phyloP scores from a whole-genome alignment of 2,888 invertebrate species.

The Ophion costatus region DNA sequence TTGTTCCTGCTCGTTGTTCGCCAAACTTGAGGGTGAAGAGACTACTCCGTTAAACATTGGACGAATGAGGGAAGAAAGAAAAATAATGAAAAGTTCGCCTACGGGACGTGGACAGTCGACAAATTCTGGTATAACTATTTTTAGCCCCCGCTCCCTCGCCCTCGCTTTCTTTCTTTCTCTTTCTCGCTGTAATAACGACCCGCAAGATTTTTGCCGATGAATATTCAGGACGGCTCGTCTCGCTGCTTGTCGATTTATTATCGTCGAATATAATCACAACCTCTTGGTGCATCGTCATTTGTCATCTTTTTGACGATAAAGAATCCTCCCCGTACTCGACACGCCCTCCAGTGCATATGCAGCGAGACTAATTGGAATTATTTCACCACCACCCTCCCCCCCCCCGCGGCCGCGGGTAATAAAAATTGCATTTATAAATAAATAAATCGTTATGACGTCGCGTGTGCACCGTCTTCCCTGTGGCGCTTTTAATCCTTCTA shows the following conservation, averaged over 20 bases:
- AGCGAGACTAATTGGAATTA: slow-evolving; percentile 64
- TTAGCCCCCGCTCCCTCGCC: neutral
- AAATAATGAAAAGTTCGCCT: slow-evolving; percentile 29
- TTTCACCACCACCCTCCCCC: slow-evolving; percentile 22
- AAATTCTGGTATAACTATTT: slow-evolving; percentile 20
- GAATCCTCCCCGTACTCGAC: slow-evolving; percentile 31
- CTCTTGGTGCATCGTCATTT: slow-evolving; percentile 40
- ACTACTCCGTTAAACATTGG: slow-evolving; percentile 28
- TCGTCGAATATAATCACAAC: slow-evolving; percentile 33
- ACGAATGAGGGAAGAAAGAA: slow-evolving; percentile 25
- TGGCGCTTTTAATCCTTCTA: slow-evolving; percentile 24
- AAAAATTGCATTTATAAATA: slow-evolving; percentile 52
- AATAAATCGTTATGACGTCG: slow-evolving; percentile 19
- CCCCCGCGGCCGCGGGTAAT: slow-evolving; percentile 21
- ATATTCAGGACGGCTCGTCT: slow-evolving; percentile 52
- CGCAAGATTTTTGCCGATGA: slow-evolving; percentile 43
- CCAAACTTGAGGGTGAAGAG: slow-evolving; percentile 25
- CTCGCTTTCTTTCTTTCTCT: neutral
- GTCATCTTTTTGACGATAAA: slow-evolving; percentile 63
- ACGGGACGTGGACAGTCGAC: slow-evolving; percentile 15
- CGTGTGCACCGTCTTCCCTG: slow-evolving; percentile 18
- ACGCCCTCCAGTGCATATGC: slow-evolving; percentile 43
- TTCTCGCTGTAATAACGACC: slow-evolving; percentile 3
- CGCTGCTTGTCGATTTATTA: slow-evolving; percentile 44
- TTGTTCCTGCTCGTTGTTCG: slow-evolving; percentile 15